Evolutionary conservation across 2,888 invertebrate species (phyloP).

Genomic region (Dicyrtomina minuta): DNA sequence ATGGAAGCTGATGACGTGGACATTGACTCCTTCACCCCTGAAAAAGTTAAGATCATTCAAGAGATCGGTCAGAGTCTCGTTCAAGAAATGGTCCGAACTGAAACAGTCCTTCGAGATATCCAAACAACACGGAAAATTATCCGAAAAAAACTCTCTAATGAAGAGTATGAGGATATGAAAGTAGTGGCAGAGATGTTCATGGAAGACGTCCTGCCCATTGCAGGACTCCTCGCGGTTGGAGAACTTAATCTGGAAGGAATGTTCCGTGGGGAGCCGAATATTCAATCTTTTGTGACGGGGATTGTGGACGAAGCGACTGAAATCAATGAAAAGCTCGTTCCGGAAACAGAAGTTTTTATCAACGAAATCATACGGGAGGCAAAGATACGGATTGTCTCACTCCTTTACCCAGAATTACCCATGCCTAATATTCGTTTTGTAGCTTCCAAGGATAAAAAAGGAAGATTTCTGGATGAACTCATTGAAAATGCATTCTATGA

Average conservation of each 20-base stretch:
- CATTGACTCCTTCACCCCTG: no score
- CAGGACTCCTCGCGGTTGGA: conserved; percentile 40
- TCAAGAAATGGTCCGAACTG: conserved; percentile 41
- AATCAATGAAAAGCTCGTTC: conserved; percentile 29
- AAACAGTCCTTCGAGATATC: conserved; percentile 42
- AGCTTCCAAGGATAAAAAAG: neutral
- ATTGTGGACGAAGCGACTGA: conserved; percentile 38
- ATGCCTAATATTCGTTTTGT: neutral
- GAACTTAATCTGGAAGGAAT: conserved; percentile 47
- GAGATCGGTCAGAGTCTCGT: conserved; percentile 39
- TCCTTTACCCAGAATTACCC: conserved; percentile 9
- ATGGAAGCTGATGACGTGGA: no score
- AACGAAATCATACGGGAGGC: conserved; percentile 35
- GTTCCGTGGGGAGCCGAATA: conserved; percentile 42
- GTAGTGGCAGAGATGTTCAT: conserved; percentile 35
- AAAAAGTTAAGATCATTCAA: conserved; percentile 40
- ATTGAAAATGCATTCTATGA: neutral
- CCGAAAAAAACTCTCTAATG: conserved; percentile 27
- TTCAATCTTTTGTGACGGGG: conserved; percentile 36
- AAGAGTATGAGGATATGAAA: conserved; percentile 34
- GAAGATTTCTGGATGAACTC: conserved; percentile 22
- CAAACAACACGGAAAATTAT: conserved; percentile 35
- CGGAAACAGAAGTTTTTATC: conserved; percentile 32
- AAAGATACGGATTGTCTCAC: neutral
- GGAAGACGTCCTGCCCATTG: conserved; percentile 43